A percentile compares a stretch with the other conserved stretches of the same genome.
Evolutionary conservation across 2,888 invertebrate genomes (phyloP).

Genomic region (Protophormia terraenovae): DNA sequence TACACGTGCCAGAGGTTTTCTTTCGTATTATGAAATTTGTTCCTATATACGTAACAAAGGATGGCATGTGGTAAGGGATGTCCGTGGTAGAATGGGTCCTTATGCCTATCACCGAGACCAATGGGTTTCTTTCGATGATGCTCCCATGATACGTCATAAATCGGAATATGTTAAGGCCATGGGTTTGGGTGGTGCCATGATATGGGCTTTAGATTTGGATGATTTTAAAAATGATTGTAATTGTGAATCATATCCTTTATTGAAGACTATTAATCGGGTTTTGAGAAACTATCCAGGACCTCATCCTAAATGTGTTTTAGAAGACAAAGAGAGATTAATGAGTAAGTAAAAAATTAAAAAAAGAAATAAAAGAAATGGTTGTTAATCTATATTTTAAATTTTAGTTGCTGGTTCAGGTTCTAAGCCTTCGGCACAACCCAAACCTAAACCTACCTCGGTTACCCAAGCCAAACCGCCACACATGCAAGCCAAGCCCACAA

Average conservation of each 20-base stretch:
- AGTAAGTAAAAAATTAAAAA: slow-evolving; percentile 71
- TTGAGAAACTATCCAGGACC: slow-evolving; percentile 86
- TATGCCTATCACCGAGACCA: slow-evolving; percentile 91
- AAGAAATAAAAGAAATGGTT: background rate
- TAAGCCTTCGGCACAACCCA: slow-evolving; percentile 9
- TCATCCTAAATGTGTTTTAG: slow-evolving; percentile 85
- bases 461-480: slow-evolving; percentile 14
- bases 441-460: slow-evolving; percentile 69
- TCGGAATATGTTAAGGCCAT: slow-evolving; percentile 90
- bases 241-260: slow-evolving; percentile 90
- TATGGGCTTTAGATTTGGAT: slow-evolving; percentile 94
- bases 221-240: slow-evolving; percentile 91
- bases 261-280: slow-evolving; percentile 91
- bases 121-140: slow-evolving; percentile 97
- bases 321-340: slow-evolving; percentile 78
- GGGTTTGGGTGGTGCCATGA: slow-evolving; percentile 92
- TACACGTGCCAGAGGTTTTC: slow-evolving; percentile 92
- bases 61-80: slow-evolving; percentile 90
- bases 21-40: slow-evolving; percentile 95
- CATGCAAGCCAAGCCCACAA: slow-evolving; percentile 1
- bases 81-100: slow-evolving; percentile 92
- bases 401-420: slow-evolving; percentile 47
- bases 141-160: slow-evolving; percentile 91
- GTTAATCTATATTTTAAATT: background rate
- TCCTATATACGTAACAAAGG: slow-evolving; percentile 88